phyloP scores from a whole-genome alignment of 2,113 vertebrate species.

The Phyllopteryx taeniolatus region DNA sequence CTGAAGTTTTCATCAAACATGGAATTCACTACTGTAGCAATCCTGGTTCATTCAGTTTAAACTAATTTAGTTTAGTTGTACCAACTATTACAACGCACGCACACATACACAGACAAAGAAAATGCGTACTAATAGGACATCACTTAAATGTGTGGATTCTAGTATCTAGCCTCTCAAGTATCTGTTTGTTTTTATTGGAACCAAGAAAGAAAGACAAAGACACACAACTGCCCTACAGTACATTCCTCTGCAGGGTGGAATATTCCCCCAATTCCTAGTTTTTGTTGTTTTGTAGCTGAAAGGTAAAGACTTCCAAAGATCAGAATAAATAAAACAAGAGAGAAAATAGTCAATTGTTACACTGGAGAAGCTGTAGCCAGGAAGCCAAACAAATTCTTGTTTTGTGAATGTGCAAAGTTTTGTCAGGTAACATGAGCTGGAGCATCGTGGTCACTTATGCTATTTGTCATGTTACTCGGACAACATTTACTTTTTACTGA shows the following conservation, averaged over 20 bases:
- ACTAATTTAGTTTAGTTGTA: no score
- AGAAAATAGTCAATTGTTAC: not conserved
- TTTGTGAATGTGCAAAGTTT: not conserved
- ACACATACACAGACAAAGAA: not conserved
- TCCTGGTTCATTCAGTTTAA: no score
- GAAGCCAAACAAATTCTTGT: not conserved
- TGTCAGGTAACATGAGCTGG: not conserved
- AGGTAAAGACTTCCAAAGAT: not conserved
- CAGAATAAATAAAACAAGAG: not conserved
- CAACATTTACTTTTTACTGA: not conserved
- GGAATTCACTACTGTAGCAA: no score
- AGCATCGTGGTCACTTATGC: not conserved
- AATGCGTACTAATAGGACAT: slow-evolving; percentile 10
- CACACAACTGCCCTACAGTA: not conserved
- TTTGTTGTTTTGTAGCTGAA: not conserved
- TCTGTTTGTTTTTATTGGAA: not conserved
- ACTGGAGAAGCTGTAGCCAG: not conserved
- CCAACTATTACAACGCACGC: not conserved
- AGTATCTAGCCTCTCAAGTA: not conserved
- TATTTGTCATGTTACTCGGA: not conserved
- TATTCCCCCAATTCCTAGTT: not conserved
- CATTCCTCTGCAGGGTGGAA: not conserved
- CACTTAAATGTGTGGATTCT: not conserved
- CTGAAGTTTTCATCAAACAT: not conserved
- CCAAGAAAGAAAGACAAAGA: not conserved